These are phyloP conservation scores for Ploceus nigricollis DNA, from an alignment of 2,113 vertebrate species.

Conservation along the genomic window DNA sequence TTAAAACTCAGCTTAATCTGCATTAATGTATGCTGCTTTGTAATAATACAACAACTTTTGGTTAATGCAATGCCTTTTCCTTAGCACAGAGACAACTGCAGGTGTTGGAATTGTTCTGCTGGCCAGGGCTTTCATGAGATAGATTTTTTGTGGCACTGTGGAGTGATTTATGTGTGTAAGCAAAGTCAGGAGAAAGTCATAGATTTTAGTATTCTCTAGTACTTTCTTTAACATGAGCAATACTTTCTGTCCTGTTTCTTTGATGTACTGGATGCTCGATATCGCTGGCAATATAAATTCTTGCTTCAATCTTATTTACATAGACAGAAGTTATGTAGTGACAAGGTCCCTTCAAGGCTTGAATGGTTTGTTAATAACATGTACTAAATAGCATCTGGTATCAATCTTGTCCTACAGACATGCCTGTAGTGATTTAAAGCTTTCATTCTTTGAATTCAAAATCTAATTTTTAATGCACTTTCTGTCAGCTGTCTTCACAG, in stretches of 20 bases:
- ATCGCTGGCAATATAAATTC: slow-evolving; percentile 64
- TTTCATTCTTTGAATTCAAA: slow-evolving; percentile 78
- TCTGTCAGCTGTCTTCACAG: slow-evolving; percentile 77
- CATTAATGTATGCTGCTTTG: background rate
- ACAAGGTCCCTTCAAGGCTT: slow-evolving; percentile 80
- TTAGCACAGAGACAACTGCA: background rate
- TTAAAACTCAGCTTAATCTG: background rate
- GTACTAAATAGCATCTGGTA: slow-evolving; percentile 79
- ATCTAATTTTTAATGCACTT: slow-evolving; percentile 79
- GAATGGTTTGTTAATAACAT: slow-evolving; percentile 78
- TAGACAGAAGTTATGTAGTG: slow-evolving; percentile 77
- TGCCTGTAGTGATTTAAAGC: slow-evolving; percentile 77
- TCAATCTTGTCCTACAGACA: slow-evolving; percentile 76
- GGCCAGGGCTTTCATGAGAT: background rate
- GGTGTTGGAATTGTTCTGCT: background rate
- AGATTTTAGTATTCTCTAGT: slow-evolving; percentile 55
- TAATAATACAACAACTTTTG: background rate
- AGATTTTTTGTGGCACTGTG: slow-evolving; percentile 11
- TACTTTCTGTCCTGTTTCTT: slow-evolving; percentile 62
- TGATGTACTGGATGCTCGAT: slow-evolving; percentile 60
- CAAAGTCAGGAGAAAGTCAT: slow-evolving; percentile 71
- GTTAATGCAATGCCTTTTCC: background rate
- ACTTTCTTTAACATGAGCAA: slow-evolving; percentile 54
- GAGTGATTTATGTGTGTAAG: slow-evolving; percentile 57
- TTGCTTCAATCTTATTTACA: slow-evolving; percentile 78